These are phyloP conservation scores for Shargacucullia verbasci DNA, from an alignment of 2,888 invertebrate species.

Conservation along the genomic window DNA sequence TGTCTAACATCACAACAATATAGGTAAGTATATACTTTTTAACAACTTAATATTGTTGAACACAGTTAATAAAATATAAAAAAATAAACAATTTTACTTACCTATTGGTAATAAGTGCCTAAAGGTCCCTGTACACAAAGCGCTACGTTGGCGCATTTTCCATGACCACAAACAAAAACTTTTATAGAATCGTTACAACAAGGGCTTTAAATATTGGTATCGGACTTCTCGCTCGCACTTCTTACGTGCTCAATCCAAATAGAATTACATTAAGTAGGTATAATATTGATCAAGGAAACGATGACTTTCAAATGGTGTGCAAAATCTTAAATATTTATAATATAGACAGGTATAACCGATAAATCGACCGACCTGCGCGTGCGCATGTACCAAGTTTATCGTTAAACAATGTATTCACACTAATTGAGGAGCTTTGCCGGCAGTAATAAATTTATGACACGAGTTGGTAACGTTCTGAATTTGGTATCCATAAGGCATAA, in stretches of 20 bases:
- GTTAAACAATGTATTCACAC: neutral
- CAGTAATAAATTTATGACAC: neutral
- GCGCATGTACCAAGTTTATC: conserved; percentile 1
- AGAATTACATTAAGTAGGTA: too few relatives aligned
- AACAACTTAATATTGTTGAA: conserved; percentile 42
- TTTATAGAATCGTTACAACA: too few relatives aligned
- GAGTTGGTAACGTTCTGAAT: conserved; percentile 6
- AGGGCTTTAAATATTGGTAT: too few relatives aligned
- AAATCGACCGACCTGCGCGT: neutral
- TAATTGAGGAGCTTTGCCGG: neutral
- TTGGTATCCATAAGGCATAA: neutral
- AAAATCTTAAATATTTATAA: too few relatives aligned
- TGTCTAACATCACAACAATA: conserved; percentile 48
- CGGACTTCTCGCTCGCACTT: too few relatives aligned
- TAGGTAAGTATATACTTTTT: conserved; percentile 19
- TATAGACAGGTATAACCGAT: too few relatives aligned
- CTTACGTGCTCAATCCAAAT: too few relatives aligned
- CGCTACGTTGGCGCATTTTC: conserved; percentile 33
- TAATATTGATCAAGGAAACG: too few relatives aligned
- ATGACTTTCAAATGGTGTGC: too few relatives aligned
- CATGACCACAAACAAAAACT: neutral
- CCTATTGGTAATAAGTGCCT: conserved; percentile 50
- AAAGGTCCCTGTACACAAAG: neutral
- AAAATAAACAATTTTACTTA: conserved; percentile 47
- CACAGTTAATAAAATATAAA: conserved; percentile 29